Conservation (phyloP, 2,113 vertebrate genomes). For the Mobula hypostoma region DNA sequence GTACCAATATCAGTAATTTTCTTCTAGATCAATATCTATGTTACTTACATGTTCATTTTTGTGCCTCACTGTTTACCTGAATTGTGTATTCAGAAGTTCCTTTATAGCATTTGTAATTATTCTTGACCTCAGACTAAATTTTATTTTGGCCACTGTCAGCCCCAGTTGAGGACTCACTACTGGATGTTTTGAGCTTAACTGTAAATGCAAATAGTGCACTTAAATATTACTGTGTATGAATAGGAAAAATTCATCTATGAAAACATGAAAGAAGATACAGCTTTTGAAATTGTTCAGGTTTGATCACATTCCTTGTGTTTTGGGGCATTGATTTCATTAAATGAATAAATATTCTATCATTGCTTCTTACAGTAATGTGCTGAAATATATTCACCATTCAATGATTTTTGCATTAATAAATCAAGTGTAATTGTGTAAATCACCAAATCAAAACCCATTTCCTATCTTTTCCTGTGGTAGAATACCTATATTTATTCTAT, state of each 20-base stretch:
- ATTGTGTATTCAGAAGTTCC: neutral
- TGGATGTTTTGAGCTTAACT: neutral
- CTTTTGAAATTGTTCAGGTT: neutral
- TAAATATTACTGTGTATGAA: neutral
- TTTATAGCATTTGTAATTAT: neutral
- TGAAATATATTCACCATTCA: neutral
- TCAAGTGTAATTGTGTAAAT: neutral
- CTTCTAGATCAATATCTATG: neutral
- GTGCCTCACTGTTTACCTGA: neutral
- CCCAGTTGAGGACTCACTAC: neutral
- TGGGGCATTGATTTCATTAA: neutral
- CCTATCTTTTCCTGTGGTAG: neutral
- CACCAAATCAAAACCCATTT: no score
- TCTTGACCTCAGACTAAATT: neutral
- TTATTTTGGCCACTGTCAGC: no score
- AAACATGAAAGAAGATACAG: neutral
- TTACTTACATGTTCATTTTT: neutral
- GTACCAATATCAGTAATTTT: neutral
- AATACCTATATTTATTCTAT: neutral
- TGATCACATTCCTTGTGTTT: neutral
- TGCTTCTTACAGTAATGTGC: neutral
- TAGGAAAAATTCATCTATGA: neutral
- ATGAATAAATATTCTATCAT: neutral
- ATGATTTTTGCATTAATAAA: neutral
- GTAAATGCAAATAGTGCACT: neutral